Conservation (phyloP, 2,113 vertebrate species). For the Phyllostomus discolor region DNA sequence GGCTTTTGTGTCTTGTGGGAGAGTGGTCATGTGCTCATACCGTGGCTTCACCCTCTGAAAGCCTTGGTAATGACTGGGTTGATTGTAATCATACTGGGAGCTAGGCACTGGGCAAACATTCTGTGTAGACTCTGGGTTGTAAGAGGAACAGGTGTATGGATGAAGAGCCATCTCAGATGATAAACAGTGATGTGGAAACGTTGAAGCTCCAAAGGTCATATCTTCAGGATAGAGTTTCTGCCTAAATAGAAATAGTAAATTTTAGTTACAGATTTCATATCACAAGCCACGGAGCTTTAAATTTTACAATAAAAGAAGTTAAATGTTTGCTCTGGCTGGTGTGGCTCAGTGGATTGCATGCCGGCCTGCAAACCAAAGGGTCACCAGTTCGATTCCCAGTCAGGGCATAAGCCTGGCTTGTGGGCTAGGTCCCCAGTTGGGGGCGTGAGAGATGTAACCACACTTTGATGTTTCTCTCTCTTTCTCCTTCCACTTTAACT, state of each 20-base stretch:
- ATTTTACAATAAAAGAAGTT: constrained; percentile 1
- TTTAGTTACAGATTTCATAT: constrained; percentile 36
- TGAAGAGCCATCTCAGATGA: constrained; percentile 63
- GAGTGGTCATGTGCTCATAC: constrained; percentile 21
- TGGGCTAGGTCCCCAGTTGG: no score
- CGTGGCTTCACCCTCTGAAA: constrained; percentile 52
- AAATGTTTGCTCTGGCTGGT: not conserved
- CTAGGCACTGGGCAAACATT: constrained; percentile 62
- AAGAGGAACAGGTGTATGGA: constrained; percentile 68
- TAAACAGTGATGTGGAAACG: constrained; percentile 64
- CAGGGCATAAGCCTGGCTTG: no score
- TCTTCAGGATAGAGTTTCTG: constrained; percentile 61
- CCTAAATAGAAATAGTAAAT: constrained; percentile 57
- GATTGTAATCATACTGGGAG: constrained; percentile 51
- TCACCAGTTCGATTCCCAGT: no score
- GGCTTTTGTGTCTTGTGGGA: constrained; percentile 64
- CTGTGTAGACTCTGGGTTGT: constrained; percentile 65
- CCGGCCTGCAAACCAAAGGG: no score
- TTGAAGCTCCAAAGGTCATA: constrained; percentile 41
- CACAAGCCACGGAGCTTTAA: constrained; percentile 15
- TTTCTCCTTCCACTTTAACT: no score
- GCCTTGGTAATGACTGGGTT: not conserved
- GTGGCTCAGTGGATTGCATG: no score
- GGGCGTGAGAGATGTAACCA: no score
- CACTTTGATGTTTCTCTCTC: no score